Evolutionary conservation across 2,797 vertebrate genomes (phyloP), one percentile per base, ranked within the genome.

Genomic region (Gadopsis bispinosus): DNA sequence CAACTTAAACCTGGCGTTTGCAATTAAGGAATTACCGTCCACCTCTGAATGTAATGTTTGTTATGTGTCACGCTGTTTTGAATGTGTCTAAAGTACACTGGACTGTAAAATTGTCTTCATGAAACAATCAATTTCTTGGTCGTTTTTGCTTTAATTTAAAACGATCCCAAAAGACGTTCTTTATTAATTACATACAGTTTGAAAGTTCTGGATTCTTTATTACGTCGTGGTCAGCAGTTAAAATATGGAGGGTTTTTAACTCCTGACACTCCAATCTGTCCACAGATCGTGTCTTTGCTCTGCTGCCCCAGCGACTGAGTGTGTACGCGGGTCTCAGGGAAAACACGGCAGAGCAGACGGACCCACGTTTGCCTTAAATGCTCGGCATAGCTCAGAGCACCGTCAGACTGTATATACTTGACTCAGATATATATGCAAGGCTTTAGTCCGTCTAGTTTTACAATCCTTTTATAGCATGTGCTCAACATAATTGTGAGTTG

Each of bases 291-390:
- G 0, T 61, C n/a, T 74, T 72, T 26, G 5, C 26, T 73, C 17
- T 69, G 61, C 37, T 75, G 50, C 48, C 62, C 41, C 64, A 19
- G 67, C 19, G n/a, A 2, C 6, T 55, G 33, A 4, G 29, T 50
- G 59, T 59, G 54, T 75, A 17, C 48, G 43, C 60, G 19, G 43
- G 62, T 89, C 92, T 93, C 91, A 92, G 92, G 90, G 86, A 90
- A 81, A 82, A 59, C 45, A 26, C 12, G 72, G 60, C 67, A 29
- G 41, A n/a, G 63, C 12, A 77, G 47, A 69, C 41, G 10, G n/a
- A 58, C 70, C 65, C 22, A 9, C 48, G 51, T 59, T 85, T 83
- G 75, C 85, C 86, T 88, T 86, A 75, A 77, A 58, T 63, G 73
- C 53, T 75, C 9, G 2, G 55, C 53, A 56, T n/a, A 62, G 37